Evolutionary conservation across 2,113 vertebrate genomes (phyloP), one percentile per base, ranked within the genome.

Genomic region (Brienomyrus longianalis): DNA sequence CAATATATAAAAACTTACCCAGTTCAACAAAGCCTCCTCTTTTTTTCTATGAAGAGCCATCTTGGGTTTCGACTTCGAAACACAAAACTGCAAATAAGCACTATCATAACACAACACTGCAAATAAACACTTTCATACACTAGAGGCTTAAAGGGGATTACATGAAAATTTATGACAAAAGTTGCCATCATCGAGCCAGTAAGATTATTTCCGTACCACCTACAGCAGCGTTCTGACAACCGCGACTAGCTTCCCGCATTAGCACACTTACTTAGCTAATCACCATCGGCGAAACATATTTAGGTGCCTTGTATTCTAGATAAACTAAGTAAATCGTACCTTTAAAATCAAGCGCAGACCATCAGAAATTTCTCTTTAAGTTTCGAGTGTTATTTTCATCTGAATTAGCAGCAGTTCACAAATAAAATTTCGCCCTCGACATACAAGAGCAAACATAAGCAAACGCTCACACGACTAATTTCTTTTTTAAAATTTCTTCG

Each of bases 31-130:
- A 35, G 96, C 95, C 1, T 93, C 89, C 0, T 92, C 94, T 91
- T 94, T 94, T 8, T 90, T 50, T 0, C 77, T 10, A 11, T 96
- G 94, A 43, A 96, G 93, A 23, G 95, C 93, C 96, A 97, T 97
- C 52, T 89, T 45, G 45, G 21, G 27, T 62, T 62, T 54, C 62
- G 8, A 66, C 35, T 47, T 88, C 7, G 47, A 31, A 45, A 66
- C 56, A 27, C 10, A 52, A 87, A 13, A 56, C 31, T 54, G 10
- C 13, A 35, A 47, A 84, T 54, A 54, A 54, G 51, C 51, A 54
- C 51, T 45, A 45, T 45, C 43, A 45, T 45, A 45, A 39, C 51
- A 19, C 15, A 47, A 85, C 2, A 50, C 21, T 84, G 15, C 5
- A 48, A 52, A 54, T 31, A 31, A 70, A 27, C 62, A 70, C 62